phyloP scores from a whole-genome alignment of 2,113 vertebrate species.

The Gavia stellata region DNA sequence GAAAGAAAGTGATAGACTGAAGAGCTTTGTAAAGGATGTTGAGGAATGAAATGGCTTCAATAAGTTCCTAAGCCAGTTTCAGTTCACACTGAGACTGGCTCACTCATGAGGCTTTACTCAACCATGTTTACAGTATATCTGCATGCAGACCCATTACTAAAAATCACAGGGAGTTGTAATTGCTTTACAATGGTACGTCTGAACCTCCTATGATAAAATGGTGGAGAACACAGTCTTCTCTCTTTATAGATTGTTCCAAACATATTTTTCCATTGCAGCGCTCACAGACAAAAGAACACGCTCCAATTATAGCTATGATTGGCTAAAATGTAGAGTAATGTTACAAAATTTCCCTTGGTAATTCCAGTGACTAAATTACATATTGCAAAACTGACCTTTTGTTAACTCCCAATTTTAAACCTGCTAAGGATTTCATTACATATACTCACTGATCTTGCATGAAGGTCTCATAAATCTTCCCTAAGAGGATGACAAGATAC shows the following conservation, averaged over 20 bases:
- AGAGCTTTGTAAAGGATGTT: not conserved
- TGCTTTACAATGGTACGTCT: not conserved
- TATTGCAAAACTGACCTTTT: not conserved
- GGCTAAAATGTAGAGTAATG: not conserved
- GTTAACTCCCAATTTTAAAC: not conserved
- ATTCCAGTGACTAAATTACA: not conserved
- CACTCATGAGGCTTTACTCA: not conserved
- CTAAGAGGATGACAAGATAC: not conserved
- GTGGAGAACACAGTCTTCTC: not conserved
- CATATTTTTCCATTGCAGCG: not conserved
- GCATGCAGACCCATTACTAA: not conserved
- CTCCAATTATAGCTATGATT: not conserved
- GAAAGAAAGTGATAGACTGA: not conserved
- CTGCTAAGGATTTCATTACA: not conserved
- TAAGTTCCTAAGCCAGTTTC: not conserved
- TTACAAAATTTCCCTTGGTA: not conserved
- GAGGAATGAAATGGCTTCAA: not conserved
- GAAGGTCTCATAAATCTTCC: conserved; percentile 10
- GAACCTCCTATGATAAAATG: not conserved
- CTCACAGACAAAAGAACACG: not conserved
- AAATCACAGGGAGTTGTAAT: not conserved
- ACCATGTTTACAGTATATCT: not conserved
- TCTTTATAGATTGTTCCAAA: not conserved
- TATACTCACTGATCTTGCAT: not conserved
- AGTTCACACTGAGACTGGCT: not conserved